Conservation (phyloP, 1,140 invertebrate genomes). For the Mya arenaria region DNA sequence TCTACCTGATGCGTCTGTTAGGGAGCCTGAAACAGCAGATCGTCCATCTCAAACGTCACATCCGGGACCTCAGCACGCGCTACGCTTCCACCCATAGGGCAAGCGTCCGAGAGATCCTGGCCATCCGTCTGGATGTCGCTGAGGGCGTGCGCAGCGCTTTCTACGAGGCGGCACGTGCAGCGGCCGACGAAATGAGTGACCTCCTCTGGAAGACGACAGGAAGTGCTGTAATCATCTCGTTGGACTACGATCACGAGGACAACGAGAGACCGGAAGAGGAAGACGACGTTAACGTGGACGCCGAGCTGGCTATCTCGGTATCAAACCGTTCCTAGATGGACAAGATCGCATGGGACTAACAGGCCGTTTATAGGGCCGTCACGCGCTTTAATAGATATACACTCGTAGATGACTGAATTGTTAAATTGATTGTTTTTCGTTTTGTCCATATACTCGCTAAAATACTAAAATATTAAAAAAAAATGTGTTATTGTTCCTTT, state of each 20-base stretch:
- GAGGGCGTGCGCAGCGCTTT: constrained; percentile 42
- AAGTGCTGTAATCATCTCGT: constrained; percentile 8
- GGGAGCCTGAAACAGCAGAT: constrained; percentile 23
- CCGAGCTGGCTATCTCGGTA: no score
- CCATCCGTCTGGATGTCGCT: constrained; percentile 42
- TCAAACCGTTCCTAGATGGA: no score
- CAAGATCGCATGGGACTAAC: no score
- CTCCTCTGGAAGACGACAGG: constrained; percentile 33
- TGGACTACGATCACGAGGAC: constrained; percentile 48
- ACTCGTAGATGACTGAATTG: no score
- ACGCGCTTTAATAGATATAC: no score
- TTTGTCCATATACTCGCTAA: no score
- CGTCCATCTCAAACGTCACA: constrained; percentile 26
- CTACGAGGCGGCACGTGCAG: constrained; percentile 27
- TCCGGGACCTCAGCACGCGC: constrained; percentile 15
- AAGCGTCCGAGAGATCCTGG: constrained; percentile 17
- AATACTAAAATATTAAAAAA: no score
- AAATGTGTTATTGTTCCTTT: no score
- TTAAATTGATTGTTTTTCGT: no score
- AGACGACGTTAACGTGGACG: constrained; percentile 4
- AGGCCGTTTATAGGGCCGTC: no score
- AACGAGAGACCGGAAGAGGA: constrained; percentile 31
- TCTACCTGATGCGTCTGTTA: constrained; percentile 15
- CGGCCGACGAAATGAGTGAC: constrained; percentile 39
- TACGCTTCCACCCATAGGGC: constrained; percentile 4